These are phyloP conservation scores for Pygoscelis antarcticus DNA, from an alignment of 2,113 vertebrate species.

Conservation along the genomic window DNA sequence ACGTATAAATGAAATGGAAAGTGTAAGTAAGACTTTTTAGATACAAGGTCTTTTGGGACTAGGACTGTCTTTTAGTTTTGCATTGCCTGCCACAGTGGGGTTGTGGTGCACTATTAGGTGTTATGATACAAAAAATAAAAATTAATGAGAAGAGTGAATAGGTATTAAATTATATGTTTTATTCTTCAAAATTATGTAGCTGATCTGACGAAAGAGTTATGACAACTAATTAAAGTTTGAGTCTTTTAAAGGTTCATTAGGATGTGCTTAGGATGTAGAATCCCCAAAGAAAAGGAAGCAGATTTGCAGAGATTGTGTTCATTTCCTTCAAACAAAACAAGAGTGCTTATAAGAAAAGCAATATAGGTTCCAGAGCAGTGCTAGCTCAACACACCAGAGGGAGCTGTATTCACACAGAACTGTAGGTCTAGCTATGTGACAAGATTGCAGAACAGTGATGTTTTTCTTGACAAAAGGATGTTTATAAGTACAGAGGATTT, in stretches of 20 bases:
- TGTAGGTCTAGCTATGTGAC: neutral
- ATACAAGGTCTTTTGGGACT: neutral
- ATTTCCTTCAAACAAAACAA: neutral
- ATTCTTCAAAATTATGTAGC: neutral
- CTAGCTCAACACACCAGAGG: slow-evolving; percentile 34
- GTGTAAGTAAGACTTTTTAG: neutral
- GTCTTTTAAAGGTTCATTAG: neutral
- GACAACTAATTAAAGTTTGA: neutral
- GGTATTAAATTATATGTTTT: neutral
- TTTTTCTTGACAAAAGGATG: neutral
- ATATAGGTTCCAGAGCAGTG: neutral
- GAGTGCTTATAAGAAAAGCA: accelerated
- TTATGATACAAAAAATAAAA: neutral
- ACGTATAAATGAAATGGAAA: neutral
- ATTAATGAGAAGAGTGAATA: neutral
- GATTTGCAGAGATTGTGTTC: neutral
- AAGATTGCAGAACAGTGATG: neutral
- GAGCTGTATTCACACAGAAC: slow-evolving; percentile 26
- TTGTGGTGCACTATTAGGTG: neutral
- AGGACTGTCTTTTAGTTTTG: neutral
- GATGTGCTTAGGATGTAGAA: neutral
- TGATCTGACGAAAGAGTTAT: neutral
- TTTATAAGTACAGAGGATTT: neutral
- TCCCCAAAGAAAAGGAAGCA: neutral
- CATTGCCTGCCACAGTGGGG: neutral